These are phyloP conservation scores for Numenius phaeopus DNA, from an alignment of 2,797 vertebrate genomes.

Conservation along the genomic window DNA sequence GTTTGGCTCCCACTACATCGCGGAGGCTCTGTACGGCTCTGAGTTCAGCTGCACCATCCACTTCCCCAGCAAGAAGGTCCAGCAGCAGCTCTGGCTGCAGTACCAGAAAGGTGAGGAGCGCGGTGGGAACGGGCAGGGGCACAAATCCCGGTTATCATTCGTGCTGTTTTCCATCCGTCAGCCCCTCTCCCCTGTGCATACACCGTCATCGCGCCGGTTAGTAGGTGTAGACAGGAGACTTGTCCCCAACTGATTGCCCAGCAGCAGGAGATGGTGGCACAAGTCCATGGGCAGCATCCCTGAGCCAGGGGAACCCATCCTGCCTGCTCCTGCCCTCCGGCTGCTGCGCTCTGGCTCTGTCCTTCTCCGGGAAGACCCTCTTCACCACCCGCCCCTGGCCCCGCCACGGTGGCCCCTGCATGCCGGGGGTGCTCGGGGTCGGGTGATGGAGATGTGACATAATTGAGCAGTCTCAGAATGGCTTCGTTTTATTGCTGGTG, in stretches of 20 bases:
- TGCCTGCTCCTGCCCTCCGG: background rate
- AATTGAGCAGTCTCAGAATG: conserved; percentile 79
- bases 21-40: conserved; percentile 94
- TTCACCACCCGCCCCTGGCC: background rate
- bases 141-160: rapidly evolving
- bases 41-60: conserved; percentile 96
- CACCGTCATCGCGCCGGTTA: rapidly evolving
- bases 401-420: rapidly evolving
- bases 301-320: background rate
- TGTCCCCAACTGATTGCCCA: background rate
- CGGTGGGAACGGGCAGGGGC: rapidly evolving
- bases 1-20: conserved; percentile 94
- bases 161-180: background rate
- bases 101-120: conserved; percentile 95
- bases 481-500: conserved; percentile 80
- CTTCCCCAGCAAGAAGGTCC: conserved; percentile 97
- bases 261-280: background rate
- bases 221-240: background rate
- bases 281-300: background rate
- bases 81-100: conserved; percentile 99
- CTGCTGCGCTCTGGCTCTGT: background rate
- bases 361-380: background rate
- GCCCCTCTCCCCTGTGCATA: rapidly evolving
- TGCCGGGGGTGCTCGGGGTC: background rate
- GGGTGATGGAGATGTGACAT: conserved; percentile 71